Base-by-base conservation (phyloP, 2,888 invertebrate species). In the Melanchra persicariae region DNA sequence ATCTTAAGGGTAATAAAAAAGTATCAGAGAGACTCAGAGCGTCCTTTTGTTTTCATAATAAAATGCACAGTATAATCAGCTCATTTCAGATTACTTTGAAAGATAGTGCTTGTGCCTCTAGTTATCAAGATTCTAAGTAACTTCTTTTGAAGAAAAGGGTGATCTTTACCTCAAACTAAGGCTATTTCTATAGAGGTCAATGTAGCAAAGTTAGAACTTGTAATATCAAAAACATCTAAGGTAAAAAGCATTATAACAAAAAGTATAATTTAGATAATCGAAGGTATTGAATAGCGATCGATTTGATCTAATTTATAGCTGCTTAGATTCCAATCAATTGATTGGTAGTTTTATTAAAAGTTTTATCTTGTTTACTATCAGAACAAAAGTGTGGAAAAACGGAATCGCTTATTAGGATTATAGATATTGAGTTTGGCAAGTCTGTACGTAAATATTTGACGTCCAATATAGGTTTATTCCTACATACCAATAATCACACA, bases 201-300 rank as follows among this genome's bases (percentile, higher is more conserved):
- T 30, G 37, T 55, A 58, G 49, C 37, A 70, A 57, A 60, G 12
- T 47, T 59, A 49, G 17, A 49, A 47, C 59, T 49, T 52, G 5
- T 37, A 57, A 63, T 68, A 60, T 45, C 22, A 55, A 52, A 68
- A 66, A 59, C 22, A 65, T 24, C 74, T 54, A 54, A 65, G 34
- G 37, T 43, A 68, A 70, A n/a, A 22, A 10, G 52, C 22, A 47
- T 66, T 70, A 47, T 47, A 81, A 78, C 63, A 66, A 52, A 68
- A 77, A 65, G 26, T 60, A 54, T 63, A 49, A 71, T 78, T 81
- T 66, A 62, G 66, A 69, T 63, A 58, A 82, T 70, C 62, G 64
- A 65, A 82, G 54, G 62, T 70, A 76, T 69, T 57, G 66, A 81
- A 69, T 57, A 49, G 61, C 49, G 3, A 5, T n/a, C 40, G 43